A percentile compares a stretch with the other conserved stretches of the same genome.
Conservation (phyloP, 2,888 invertebrate species). For the Drosophila buzzatii region DNA sequence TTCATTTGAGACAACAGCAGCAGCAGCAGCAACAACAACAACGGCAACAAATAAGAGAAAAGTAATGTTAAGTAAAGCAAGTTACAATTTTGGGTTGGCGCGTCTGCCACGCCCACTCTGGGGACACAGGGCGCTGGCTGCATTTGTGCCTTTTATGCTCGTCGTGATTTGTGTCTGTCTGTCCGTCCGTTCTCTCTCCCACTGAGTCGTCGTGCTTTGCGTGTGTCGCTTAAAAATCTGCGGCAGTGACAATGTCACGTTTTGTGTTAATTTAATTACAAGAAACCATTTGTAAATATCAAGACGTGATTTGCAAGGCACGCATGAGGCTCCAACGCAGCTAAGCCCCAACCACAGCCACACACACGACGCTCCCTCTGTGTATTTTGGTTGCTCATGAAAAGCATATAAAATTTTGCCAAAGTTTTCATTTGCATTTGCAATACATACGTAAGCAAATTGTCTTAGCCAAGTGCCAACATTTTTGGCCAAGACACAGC, state of each 20-base stretch:
- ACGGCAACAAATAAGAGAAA: constrained; percentile 35
- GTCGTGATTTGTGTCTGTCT: constrained; percentile 58
- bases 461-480: constrained; percentile 42
- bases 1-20: constrained; percentile 62
- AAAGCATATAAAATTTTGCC: constrained; percentile 67
- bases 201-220: constrained; percentile 12
- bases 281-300: constrained; percentile 80
- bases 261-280: constrained; percentile 81
- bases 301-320: constrained; percentile 77
- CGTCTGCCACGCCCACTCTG: constrained; percentile 47
- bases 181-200: background rate
- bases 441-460: constrained; percentile 62
- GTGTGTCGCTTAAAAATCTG: constrained; percentile 73
- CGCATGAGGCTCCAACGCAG: constrained; percentile 45
- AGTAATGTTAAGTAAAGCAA: constrained; percentile 64
- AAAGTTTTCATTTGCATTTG: constrained; percentile 71
- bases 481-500: background rate
- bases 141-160: constrained; percentile 56
- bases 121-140: constrained; percentile 41
- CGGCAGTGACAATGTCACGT: constrained; percentile 79
- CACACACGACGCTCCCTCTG: background rate
- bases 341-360: background rate
- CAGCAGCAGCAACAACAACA: constrained; percentile 24
- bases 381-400: constrained; percentile 16
- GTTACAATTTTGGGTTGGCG: constrained; percentile 63